Evolutionary conservation across 1,140 invertebrate species (phyloP), one percentile per base, ranked within the genome.

Genomic region (Drosophila willistoni): DNA sequence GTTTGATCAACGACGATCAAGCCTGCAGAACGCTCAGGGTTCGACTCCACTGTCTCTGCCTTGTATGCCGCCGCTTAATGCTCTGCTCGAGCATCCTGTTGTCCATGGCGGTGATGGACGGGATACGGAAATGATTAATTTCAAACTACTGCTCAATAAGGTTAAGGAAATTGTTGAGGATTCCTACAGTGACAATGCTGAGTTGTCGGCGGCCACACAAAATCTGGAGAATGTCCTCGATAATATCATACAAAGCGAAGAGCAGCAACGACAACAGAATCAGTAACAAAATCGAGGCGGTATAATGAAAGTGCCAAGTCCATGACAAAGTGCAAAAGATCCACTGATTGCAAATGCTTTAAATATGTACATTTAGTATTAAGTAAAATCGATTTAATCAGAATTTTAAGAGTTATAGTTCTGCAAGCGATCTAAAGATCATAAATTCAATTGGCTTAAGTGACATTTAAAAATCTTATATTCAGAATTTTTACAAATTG

Each of bases 111-210:
- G 77, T 61, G 64, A 64, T 71, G 60, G 64, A 3, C 77, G 81
- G 7, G 85, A 91, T 29, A 90, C 82, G 17, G 87, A 92, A 68
- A 92, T 92, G 91, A 64, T 71, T 0, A 92, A 92, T 42, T 92
- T 92, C 19, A 90, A 85, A 59, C 61, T 82, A 56, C 63, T 92
- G 65, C 68, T 92, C 34, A 65, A 84, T 65, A 91, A 92, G 73
- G 91, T 92, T 12, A 92, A 86, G 55, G 91, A 92, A 62, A 92
- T 92, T 51, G 89, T 92, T 1, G 91, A 92, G 44, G 91, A 92
- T 22, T 92, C 91, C 4, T 92, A 91, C 14, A 92, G 91, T 63
- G 91, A 92, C 72, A 92, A 92, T 77, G 81, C 84, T 3, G 91
- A 92, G 10, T 47, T 92, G 1, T 90, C 91, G 39, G 87, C 85